Percentiles rank a stretch among this genome's conserved stretches.
Evolutionary conservation across 2,113 vertebrate species (phyloP).

Genomic region (Isurus oxyrinchus): DNA sequence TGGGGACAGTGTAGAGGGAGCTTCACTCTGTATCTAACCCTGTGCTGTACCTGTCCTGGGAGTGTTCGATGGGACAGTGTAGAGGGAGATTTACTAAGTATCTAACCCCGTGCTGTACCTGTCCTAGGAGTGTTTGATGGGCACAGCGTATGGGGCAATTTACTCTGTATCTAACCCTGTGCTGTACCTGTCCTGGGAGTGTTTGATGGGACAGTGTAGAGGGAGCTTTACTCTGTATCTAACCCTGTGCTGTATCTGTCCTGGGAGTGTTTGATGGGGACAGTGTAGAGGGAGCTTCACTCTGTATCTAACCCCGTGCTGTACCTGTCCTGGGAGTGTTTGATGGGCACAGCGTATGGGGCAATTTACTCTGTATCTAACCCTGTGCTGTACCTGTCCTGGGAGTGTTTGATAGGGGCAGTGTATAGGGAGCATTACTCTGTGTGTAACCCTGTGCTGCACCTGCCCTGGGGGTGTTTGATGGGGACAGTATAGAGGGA

Average conservation of each 20-base stretch:
- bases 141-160: neutral
- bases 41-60: neutral
- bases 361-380: neutral
- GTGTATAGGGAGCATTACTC: neutral
- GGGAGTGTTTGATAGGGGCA: neutral
- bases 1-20: neutral
- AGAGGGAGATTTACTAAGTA: neutral
- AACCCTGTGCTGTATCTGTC: neutral
- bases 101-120: neutral
- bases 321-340: neutral
- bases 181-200: neutral
- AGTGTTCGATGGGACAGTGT: neutral
- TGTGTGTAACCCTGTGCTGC: neutral
- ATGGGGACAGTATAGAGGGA: neutral
- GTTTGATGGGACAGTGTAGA: neutral
- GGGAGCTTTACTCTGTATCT: too few relatives aligned
- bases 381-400: neutral
- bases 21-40: neutral
- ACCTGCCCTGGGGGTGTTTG: neutral
- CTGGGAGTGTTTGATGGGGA: neutral
- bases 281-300: too few relatives aligned
- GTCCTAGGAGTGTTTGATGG: neutral
- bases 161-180: neutral
- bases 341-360: neutral
- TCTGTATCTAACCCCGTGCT: neutral